A percentile compares a stretch with the other conserved stretches of the same genome.
Evolutionary conservation across 35 echinoderm and acorn worm species (phyloP).

Genomic region (Ophiothrix spiculata): DNA sequence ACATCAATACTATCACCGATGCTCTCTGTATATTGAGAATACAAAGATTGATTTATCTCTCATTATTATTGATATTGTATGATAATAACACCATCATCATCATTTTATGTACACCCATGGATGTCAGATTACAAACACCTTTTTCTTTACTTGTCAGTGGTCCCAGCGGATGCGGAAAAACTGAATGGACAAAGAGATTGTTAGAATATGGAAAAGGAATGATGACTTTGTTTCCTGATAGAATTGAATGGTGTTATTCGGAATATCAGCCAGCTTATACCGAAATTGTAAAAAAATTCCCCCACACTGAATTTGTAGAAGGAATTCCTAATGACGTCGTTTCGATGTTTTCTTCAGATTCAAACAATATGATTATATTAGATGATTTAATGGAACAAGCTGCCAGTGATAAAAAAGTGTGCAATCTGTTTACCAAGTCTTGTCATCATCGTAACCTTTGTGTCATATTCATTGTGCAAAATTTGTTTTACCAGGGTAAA

Average conservation of each 20-base stretch:
- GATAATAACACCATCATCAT: background rate
- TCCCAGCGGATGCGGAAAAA: background rate
- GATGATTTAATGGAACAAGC: slow-evolving; percentile 49
- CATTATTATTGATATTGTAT: too few relatives aligned
- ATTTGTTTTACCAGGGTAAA: slow-evolving; percentile 46
- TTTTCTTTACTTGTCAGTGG: slow-evolving; percentile 10
- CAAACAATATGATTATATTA: background rate
- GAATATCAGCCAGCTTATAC: background rate
- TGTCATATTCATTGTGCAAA: slow-evolving; percentile 48
- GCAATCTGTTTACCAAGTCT: slow-evolving; percentile 49
- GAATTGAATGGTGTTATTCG: background rate
- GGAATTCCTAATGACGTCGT: background rate
- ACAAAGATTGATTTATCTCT: background rate
- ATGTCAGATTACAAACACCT: slow-evolving; percentile 25
- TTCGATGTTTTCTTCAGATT: background rate
- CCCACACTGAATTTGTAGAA: background rate
- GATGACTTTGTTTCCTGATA: background rate
- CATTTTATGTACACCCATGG: slow-evolving; percentile 18
- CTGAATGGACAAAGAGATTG: background rate
- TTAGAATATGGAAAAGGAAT: background rate
- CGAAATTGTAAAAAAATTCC: background rate
- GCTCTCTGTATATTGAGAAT: background rate
- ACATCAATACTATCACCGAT: background rate
- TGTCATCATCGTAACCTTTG: slow-evolving; percentile 46
- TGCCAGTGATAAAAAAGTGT: slow-evolving; percentile 31